These are phyloP conservation scores for Pelosia muscerda DNA, from an alignment of 2,888 invertebrate genomes.

Conservation along the genomic window DNA sequence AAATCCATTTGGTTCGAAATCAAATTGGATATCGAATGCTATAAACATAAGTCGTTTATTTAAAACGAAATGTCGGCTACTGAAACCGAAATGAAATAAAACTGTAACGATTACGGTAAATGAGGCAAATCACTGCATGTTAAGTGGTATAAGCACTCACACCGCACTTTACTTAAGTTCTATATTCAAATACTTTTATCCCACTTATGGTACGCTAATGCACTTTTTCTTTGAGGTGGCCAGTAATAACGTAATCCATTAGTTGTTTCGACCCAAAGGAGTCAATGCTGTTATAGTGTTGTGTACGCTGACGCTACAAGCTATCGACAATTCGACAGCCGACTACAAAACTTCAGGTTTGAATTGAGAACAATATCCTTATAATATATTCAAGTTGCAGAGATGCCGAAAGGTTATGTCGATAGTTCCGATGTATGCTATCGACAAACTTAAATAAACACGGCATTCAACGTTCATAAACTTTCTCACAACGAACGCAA, in stretches of 20 bases:
- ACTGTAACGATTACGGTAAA: slow-evolving; percentile 75
- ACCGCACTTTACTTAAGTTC: slow-evolving; percentile 79
- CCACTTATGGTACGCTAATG: slow-evolving; percentile 82
- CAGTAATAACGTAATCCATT: slow-evolving; percentile 81
- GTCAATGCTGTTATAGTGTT: slow-evolving; percentile 60
- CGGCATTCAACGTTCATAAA: slow-evolving; percentile 61
- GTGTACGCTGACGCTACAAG: slow-evolving; percentile 50
- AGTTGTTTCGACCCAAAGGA: slow-evolving; percentile 74
- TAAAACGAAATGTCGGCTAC: slow-evolving; percentile 55
- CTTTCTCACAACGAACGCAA: slow-evolving; percentile 70
- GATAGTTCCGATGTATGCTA: slow-evolving; percentile 43
- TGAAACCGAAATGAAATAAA: slow-evolving; percentile 65
- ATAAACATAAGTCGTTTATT: slow-evolving; percentile 61
- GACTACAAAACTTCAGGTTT: slow-evolving; percentile 30
- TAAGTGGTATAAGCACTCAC: slow-evolving; percentile 80
- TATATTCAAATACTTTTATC: slow-evolving; percentile 84
- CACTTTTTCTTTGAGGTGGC: slow-evolving; percentile 81
- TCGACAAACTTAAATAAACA: slow-evolving; percentile 68
- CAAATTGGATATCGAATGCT: slow-evolving; percentile 61
- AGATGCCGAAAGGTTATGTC: slow-evolving; percentile 37
- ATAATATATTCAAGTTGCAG: slow-evolving; percentile 19
- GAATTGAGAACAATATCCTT: slow-evolving; percentile 30
- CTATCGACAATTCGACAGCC: slow-evolving; percentile 49
- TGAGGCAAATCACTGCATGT: slow-evolving; percentile 77
- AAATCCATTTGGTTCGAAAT: slow-evolving; percentile 58